Evolutionary conservation across 2,888 invertebrate genomes (phyloP).

Genomic region (Helicoverpa assulta): DNA sequence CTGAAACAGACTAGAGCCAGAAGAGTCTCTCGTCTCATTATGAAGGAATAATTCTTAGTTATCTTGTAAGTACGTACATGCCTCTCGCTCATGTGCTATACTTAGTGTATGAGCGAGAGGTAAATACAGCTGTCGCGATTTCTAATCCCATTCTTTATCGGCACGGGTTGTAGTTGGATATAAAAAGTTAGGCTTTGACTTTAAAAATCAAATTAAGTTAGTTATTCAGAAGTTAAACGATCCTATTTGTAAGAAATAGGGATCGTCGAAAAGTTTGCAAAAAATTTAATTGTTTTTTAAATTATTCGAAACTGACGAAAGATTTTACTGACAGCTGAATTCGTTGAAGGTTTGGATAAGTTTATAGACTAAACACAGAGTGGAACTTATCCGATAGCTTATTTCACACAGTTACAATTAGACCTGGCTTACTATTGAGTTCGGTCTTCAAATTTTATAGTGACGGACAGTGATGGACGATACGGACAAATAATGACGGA

Average conservation of each 20-base stretch:
- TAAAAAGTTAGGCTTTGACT: constrained; percentile 10
- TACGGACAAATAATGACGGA: too few relatives aligned
- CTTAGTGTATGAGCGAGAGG: too few relatives aligned
- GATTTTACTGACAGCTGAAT: not conserved
- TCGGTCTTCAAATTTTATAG: not conserved
- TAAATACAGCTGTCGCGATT: too few relatives aligned
- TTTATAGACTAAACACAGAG: not conserved
- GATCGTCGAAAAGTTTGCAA: constrained; percentile 24
- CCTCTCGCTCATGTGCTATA: too few relatives aligned
- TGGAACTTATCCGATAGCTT: not conserved
- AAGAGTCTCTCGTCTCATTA: not conserved
- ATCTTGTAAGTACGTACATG: not conserved
- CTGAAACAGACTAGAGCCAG: not conserved
- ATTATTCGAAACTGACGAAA: not conserved
- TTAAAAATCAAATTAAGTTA: constrained; percentile 50
- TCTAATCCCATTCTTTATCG: too few relatives aligned
- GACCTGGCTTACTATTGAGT: too few relatives aligned
- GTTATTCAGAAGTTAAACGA: constrained; percentile 56
- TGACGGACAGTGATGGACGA: not conserved
- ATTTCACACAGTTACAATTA: too few relatives aligned
- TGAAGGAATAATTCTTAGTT: not conserved
- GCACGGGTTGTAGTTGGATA: too few relatives aligned
- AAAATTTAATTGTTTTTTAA: constrained; percentile 34
- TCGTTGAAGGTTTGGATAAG: not conserved
- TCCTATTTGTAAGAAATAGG: constrained; percentile 38